Conservation (phyloP, 2,113 vertebrate genomes). For the Cisticola juncidis region DNA sequence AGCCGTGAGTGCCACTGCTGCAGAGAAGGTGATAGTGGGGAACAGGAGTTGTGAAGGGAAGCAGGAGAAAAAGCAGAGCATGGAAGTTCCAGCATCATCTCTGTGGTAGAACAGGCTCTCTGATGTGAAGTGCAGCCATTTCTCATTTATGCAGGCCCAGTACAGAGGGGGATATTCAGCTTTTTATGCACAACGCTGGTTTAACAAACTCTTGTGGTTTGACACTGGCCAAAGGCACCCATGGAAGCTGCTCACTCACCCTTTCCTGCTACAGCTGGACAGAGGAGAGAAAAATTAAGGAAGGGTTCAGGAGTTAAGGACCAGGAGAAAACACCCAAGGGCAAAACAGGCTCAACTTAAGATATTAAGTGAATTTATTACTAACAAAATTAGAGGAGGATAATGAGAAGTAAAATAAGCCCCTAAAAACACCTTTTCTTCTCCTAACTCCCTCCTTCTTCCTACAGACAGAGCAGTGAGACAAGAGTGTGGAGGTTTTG, state of each 20-base stretch:
- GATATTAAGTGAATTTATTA: background rate
- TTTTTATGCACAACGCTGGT: background rate
- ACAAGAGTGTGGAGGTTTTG: background rate
- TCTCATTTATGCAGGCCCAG: background rate
- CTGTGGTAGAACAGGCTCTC: background rate
- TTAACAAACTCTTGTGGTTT: background rate
- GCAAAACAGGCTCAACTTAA: no score
- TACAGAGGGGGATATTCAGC: background rate
- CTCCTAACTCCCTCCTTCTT: background rate
- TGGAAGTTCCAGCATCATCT: background rate
- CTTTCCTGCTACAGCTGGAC: background rate
- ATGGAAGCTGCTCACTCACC: background rate
- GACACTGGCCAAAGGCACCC: background rate
- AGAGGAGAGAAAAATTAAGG: background rate
- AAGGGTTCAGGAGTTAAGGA: background rate
- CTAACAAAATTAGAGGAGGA: background rate
- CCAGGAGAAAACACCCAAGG: background rate
- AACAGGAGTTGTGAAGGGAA: background rate
- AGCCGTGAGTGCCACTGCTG: background rate
- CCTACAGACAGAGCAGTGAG: background rate
- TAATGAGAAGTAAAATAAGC: background rate
- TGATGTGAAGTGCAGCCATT: rapidly evolving
- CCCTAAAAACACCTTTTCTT: background rate
- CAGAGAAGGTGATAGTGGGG: background rate
- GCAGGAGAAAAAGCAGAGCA: background rate